Percentiles rank a stretch among this genome's conserved stretches.
phyloP scores from a whole-genome alignment of 2,113 vertebrate genomes.

The Chloroceryle aenea region DNA sequence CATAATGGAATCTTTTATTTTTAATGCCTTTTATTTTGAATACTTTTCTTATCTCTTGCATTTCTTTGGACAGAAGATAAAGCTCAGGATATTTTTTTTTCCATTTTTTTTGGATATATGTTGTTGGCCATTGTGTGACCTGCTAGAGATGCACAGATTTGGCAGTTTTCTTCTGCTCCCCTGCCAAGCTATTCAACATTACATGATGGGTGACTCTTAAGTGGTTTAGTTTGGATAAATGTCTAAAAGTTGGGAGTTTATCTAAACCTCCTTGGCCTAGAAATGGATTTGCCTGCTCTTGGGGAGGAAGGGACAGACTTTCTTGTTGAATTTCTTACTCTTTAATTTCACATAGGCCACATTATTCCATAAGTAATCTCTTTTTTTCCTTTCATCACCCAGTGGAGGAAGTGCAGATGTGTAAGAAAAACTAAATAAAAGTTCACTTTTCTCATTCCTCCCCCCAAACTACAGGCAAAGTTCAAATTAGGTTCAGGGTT shows the following conservation, averaged over 20 bases:
- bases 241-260: not conserved
- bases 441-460: not conserved
- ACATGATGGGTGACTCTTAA: not conserved
- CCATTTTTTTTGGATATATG: not conserved
- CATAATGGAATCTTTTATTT: not conserved
- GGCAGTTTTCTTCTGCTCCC: not conserved
- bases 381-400: not conserved
- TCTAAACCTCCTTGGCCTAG: not conserved
- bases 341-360: not conserved
- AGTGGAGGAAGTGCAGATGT: not conserved
- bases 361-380: not conserved
- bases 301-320: not conserved
- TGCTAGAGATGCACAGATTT: not conserved
- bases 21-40: not conserved
- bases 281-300: not conserved
- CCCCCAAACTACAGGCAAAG: not conserved
- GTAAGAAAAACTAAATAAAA: slow-evolving; percentile 18
- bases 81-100: not conserved
- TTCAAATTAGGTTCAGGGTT: not conserved
- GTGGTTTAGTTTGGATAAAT: slow-evolving; percentile 1
- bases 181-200: not conserved
- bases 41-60: not conserved
- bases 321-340: not conserved
- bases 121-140: not conserved
- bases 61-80: not conserved